These are phyloP conservation scores for Oreotrochilus melanogaster DNA, from an alignment of 2,113 vertebrate genomes.

Conservation along the genomic window DNA sequence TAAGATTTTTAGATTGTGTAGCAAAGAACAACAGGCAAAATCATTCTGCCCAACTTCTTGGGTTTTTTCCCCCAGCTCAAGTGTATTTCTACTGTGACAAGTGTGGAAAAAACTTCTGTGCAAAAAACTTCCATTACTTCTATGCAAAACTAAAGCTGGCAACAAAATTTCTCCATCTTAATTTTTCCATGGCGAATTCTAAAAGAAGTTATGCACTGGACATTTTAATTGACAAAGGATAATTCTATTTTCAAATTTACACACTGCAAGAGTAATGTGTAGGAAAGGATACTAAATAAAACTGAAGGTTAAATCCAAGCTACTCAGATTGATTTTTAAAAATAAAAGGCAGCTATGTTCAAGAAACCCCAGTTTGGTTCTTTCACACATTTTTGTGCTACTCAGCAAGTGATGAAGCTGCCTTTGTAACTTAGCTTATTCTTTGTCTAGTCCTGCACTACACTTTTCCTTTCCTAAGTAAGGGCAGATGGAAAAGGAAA, in stretches of 20 bases:
- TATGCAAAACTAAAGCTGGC: not conserved
- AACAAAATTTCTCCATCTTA: not conserved
- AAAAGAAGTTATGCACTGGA: not conserved
- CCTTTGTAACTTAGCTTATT: not conserved
- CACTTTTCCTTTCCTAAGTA: not conserved
- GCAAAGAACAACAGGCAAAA: not conserved
- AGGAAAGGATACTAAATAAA: not conserved
- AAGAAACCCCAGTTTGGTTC: not conserved
- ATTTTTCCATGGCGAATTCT: not conserved
- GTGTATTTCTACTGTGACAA: not conserved
- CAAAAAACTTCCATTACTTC: not conserved
- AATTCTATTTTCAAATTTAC: not conserved
- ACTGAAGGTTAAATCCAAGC: not conserved
- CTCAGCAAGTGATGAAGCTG: not conserved
- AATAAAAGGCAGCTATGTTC: not conserved
- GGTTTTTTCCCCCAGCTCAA: not conserved
- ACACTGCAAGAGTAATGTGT: not conserved
- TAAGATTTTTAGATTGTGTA: not conserved
- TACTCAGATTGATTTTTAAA: not conserved
- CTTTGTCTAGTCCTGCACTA: not conserved
- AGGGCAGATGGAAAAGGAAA: constrained; percentile 71
- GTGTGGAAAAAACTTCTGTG: not conserved
- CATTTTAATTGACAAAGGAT: not conserved
- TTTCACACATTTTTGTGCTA: not conserved
- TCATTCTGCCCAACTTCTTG: not conserved